A percentile compares a stretch with the other conserved stretches of the same genome.
phyloP scores from a whole-genome alignment of 2,888 invertebrate genomes.

The Drosophila mettleri region DNA sequence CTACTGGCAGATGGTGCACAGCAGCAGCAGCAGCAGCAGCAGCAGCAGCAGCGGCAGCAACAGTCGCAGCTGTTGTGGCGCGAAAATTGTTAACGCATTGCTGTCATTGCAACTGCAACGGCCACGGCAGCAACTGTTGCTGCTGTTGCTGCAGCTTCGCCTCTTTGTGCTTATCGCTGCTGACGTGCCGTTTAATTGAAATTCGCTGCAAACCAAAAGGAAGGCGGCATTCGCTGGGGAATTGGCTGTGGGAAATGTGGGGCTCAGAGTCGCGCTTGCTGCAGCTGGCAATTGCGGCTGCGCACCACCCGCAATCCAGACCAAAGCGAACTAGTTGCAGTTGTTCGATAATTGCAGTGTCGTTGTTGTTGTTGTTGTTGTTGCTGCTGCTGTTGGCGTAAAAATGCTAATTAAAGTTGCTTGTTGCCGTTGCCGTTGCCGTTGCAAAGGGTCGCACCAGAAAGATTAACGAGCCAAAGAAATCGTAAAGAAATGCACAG shows the following conservation, averaged over 20 bases:
- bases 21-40: constrained; percentile 9
- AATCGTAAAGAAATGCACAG: constrained; percentile 75
- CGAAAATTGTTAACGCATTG: constrained; percentile 80
- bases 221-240: constrained; percentile 45
- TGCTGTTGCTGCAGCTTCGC: constrained; percentile 37
- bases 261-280: constrained; percentile 41
- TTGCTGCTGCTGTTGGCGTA: constrained; percentile 61
- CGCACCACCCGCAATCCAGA: constrained; percentile 67
- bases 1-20: constrained; percentile 59
- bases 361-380: constrained; percentile 20
- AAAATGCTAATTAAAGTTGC: constrained; percentile 79
- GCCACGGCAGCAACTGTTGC: constrained; percentile 16
- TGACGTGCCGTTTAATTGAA: constrained; percentile 79
- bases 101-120: constrained; percentile 60
- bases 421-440: constrained; percentile 55
- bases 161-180: constrained; percentile 58
- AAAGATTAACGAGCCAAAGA: constrained; percentile 77
- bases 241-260: constrained; percentile 52
- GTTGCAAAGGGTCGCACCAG: constrained; percentile 67
- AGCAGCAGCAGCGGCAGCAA: constrained; percentile 1
- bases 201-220: constrained; percentile 60
- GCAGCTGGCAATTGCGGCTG: constrained; percentile 60
- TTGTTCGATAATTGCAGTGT: constrained; percentile 70
- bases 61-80: constrained; percentile 65
- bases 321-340: constrained; percentile 34